phyloP scores from a whole-genome alignment of 2,888 invertebrate genomes.

The Trissoscelio sp. region DNA sequence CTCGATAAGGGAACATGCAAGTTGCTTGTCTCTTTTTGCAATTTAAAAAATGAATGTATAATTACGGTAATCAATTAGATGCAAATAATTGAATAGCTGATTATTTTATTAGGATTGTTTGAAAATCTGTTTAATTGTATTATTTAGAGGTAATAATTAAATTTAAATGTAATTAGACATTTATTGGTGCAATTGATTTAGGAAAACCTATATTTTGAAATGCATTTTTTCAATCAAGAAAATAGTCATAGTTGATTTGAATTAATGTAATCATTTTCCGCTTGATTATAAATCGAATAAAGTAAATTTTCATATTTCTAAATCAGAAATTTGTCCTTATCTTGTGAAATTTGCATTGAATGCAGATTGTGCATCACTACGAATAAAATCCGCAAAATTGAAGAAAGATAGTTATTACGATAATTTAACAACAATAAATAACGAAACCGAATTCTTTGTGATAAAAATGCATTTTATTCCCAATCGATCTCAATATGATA shows the following conservation, averaged over 20 bases:
- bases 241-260: too few relatives aligned
- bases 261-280: too few relatives aligned
- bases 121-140: too few relatives aligned
- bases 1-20: constrained; percentile 3
- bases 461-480: constrained; percentile 47
- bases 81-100: neutral
- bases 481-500: constrained; percentile 63
- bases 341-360: constrained; percentile 32
- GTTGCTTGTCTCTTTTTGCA: neutral
- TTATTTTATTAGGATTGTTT: neutral
- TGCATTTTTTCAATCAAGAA: too few relatives aligned
- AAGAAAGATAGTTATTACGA: constrained; percentile 31
- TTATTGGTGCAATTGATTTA: too few relatives aligned
- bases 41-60: neutral
- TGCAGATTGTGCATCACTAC: constrained; percentile 1
- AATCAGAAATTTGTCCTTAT: neutral
- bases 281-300: too few relatives aligned
- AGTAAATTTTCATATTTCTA: too few relatives aligned
- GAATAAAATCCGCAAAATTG: constrained; percentile 20
- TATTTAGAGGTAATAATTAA: too few relatives aligned
- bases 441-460: constrained; percentile 31
- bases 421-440: constrained; percentile 43
- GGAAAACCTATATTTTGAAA: too few relatives aligned
- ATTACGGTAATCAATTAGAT: neutral
- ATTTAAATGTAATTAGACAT: too few relatives aligned